phyloP scores from a whole-genome alignment of 2,888 invertebrate species.

The Lobophora halterata region DNA sequence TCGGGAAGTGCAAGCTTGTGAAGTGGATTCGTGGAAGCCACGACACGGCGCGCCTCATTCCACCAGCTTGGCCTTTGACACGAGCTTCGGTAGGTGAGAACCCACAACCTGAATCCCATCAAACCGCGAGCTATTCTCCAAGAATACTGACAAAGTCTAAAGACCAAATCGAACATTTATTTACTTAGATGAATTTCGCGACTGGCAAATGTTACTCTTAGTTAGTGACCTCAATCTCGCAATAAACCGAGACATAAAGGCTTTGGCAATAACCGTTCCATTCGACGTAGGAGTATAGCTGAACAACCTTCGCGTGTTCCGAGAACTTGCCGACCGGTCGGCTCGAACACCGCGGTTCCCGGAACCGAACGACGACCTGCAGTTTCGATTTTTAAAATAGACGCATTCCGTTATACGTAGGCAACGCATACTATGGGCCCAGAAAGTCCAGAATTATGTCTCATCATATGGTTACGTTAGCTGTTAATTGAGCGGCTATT shows the following conservation, averaged over 20 bases:
- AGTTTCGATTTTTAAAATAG: constrained; percentile 74
- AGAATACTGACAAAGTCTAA: constrained; percentile 40
- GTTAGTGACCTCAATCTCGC: constrained; percentile 46
- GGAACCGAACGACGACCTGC: constrained; percentile 59
- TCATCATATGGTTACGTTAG: constrained; percentile 61
- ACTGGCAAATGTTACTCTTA: constrained; percentile 22
- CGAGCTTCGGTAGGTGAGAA: constrained; percentile 28
- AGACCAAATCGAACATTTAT: constrained; percentile 40
- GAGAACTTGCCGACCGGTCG: constrained; percentile 64
- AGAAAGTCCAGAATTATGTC: constrained; percentile 59
- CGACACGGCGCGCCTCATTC: constrained; percentile 16
- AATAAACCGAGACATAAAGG: constrained; percentile 45
- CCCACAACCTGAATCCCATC: constrained; percentile 41
- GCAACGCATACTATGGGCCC: constrained; percentile 39
- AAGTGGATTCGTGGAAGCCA: constrained; percentile 21
- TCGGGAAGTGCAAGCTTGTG: constrained; percentile 17
- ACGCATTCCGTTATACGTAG: constrained; percentile 61
- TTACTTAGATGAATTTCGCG: constrained; percentile 8
- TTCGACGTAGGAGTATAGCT: constrained; percentile 60
- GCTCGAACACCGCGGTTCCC: constrained; percentile 47
- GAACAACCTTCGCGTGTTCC: constrained; percentile 69
- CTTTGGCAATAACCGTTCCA: constrained; percentile 62
- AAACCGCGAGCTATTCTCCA: constrained; percentile 47
- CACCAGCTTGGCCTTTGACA: constrained; percentile 38
- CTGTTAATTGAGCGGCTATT: constrained; percentile 63